phyloP scores from a whole-genome alignment of 2,797 vertebrate genomes.

The Pampus argenteus region DNA sequence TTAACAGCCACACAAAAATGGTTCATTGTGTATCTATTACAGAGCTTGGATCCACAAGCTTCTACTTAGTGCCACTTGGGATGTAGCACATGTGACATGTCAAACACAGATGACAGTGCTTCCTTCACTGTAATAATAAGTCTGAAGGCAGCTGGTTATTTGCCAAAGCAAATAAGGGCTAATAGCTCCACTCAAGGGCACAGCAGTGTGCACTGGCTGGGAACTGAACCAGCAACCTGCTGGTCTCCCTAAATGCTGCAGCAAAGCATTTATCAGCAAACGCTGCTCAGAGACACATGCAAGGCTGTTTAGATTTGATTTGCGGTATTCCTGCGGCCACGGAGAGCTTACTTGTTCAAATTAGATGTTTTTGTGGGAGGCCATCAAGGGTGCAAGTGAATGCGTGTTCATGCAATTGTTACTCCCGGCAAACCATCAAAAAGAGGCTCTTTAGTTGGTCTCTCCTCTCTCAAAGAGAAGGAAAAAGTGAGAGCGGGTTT shows the following conservation, averaged over 20 bases:
- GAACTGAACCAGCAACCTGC: constrained; percentile 66
- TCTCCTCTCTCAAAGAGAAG: constrained; percentile 52
- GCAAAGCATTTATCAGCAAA: constrained; percentile 57
- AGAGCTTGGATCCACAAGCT: constrained; percentile 26
- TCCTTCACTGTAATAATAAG: constrained; percentile 39
- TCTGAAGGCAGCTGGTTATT: constrained; percentile 45
- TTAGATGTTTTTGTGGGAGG: constrained; percentile 67
- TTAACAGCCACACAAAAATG: constrained; percentile 23
- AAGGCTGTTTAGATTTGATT: constrained; percentile 6
- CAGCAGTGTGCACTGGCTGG: constrained; percentile 38
- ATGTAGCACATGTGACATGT: constrained; percentile 16
- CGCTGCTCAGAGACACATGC: constrained; percentile 42
- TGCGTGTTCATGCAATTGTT: constrained; percentile 64
- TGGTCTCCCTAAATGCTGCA: constrained; percentile 40
- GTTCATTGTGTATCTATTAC: constrained; percentile 20
- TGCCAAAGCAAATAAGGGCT: constrained; percentile 63
- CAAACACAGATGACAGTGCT: constrained; percentile 54
- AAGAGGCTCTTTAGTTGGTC: constrained; percentile 65
- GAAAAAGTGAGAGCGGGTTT: constrained; percentile 48
- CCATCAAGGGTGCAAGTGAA: constrained; percentile 47
- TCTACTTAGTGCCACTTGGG: constrained; percentile 30
- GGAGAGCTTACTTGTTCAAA: constrained; percentile 63
- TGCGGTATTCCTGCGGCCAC: constrained; percentile 42
- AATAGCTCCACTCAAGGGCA: constrained; percentile 56
- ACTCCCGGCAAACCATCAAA: constrained; percentile 70